phyloP scores from a whole-genome alignment of 2,113 vertebrate species.

The Sinocyclocheilus maitianheensis region DNA sequence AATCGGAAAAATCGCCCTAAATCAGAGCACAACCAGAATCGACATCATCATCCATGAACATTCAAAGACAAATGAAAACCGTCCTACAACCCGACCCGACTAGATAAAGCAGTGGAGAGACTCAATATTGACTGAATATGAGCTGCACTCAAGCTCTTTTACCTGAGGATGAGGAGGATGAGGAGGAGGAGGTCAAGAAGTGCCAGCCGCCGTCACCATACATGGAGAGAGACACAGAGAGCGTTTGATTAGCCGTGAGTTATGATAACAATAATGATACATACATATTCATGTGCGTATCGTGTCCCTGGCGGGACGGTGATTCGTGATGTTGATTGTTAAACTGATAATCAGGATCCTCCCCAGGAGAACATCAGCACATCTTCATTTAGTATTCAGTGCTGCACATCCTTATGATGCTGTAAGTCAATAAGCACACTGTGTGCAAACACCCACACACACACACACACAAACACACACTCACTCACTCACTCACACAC shows the following conservation, averaged over 20 bases:
- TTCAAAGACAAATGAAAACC: too few relatives aligned
- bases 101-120: too few relatives aligned
- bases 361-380: conserved; percentile 41
- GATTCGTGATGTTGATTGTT: conserved; percentile 40
- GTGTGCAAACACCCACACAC: neutral
- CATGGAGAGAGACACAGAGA: conserved; percentile 44
- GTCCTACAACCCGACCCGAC: too few relatives aligned
- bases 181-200: neutral
- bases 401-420: conserved; percentile 9
- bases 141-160: neutral
- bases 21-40: too few relatives aligned
- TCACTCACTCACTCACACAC: too few relatives aligned
- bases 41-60: too few relatives aligned
- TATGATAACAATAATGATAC: conserved; percentile 48
- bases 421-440: conserved; percentile 21
- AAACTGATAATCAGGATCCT: conserved; percentile 51
- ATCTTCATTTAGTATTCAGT: conserved; percentile 36
- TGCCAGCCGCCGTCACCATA: neutral
- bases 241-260: conserved; percentile 52
- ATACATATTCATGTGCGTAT: conserved; percentile 53
- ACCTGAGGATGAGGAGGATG: neutral
- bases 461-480: conserved; percentile 10
- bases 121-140: too few relatives aligned
- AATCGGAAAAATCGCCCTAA: too few relatives aligned
- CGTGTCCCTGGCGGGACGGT: conserved; percentile 34